Conservation (phyloP, 2,888 invertebrate species). For the Zaprionus obscuricornis region DNA sequence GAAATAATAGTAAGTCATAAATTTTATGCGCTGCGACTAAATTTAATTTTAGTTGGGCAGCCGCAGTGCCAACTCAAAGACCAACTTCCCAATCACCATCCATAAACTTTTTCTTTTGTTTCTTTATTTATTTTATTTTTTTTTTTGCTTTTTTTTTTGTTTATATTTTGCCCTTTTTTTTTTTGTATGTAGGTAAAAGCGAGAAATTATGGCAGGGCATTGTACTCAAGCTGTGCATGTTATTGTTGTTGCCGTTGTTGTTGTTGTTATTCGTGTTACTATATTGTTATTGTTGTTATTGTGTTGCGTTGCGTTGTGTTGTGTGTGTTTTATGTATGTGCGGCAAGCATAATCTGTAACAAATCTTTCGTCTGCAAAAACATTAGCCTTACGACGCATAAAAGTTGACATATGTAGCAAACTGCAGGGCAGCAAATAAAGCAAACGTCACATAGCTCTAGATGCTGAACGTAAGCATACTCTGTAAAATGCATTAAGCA, state of each 20-base stretch:
- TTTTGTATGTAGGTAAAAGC: slow-evolving; percentile 47
- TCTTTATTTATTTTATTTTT: slow-evolving; percentile 18
- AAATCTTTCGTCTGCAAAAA: slow-evolving; percentile 73
- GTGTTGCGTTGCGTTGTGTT: not conserved
- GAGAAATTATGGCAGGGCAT: slow-evolving; percentile 56
- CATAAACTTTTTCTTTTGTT: slow-evolving; percentile 39
- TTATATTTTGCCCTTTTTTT: slow-evolving; percentile 1
- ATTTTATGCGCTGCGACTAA: slow-evolving; percentile 63
- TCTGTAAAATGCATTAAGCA: not conserved
- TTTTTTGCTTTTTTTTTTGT: slow-evolving; percentile 1
- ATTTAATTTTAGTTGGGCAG: slow-evolving; percentile 70
- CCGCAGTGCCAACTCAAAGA: slow-evolving; percentile 54
- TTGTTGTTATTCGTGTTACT: no score
- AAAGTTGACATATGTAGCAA: slow-evolving; percentile 67
- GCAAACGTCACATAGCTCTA: slow-evolving; percentile 17
- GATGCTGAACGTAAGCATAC: not conserved
- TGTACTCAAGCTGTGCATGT: slow-evolving; percentile 23
- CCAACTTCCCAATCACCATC: slow-evolving; percentile 52
- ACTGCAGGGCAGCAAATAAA: slow-evolving; percentile 39
- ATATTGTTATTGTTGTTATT: slow-evolving; percentile 11
- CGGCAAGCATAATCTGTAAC: slow-evolving; percentile 67
- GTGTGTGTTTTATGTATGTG: slow-evolving; percentile 49
- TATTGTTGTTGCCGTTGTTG: not conserved
- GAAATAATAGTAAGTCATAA: slow-evolving; percentile 76
- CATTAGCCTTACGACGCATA: slow-evolving; percentile 73